These are phyloP conservation scores for Trachelus troglodyta DNA, from an alignment of 2,888 invertebrate genomes.

Conservation along the genomic window DNA sequence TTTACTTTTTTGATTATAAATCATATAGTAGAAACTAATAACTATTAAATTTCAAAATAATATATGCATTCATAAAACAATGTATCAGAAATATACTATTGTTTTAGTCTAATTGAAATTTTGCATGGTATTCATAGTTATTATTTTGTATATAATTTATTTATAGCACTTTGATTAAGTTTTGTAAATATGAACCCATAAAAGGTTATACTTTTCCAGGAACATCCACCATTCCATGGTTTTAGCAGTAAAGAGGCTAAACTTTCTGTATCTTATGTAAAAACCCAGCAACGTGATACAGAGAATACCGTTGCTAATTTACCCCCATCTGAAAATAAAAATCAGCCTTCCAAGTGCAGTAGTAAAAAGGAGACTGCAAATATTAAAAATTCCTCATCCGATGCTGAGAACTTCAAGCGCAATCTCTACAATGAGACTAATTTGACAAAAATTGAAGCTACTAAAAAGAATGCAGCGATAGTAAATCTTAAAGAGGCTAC, in stretches of 20 bases:
- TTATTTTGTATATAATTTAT: background rate
- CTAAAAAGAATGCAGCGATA: background rate
- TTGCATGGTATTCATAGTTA: background rate
- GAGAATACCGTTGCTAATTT: constrained; percentile 30
- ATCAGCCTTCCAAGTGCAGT: constrained; percentile 20
- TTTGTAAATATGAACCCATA: background rate
- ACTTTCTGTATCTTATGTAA: constrained; percentile 54
- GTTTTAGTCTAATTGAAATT: background rate
- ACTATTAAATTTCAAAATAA: too few relatives aligned
- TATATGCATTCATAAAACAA: too few relatives aligned
- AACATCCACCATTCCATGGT: constrained; percentile 63
- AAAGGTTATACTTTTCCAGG: constrained; percentile 43
- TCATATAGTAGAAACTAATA: too few relatives aligned
- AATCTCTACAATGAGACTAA: constrained; percentile 18
- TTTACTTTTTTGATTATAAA: background rate
- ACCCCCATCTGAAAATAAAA: constrained; percentile 12
- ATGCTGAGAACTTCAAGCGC: constrained; percentile 28
- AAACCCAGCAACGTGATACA: constrained; percentile 53
- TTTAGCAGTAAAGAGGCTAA: constrained; percentile 62
- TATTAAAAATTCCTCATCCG: constrained; percentile 31
- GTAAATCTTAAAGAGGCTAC: constrained; percentile 23
- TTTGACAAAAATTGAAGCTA: constrained; percentile 18
- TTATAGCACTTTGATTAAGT: background rate
- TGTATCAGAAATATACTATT: background rate
- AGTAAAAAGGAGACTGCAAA: constrained; percentile 28